These are phyloP conservation scores for Delichon dasypus DNA, from an alignment of 2,797 vertebrate species.

Conservation along the genomic window DNA sequence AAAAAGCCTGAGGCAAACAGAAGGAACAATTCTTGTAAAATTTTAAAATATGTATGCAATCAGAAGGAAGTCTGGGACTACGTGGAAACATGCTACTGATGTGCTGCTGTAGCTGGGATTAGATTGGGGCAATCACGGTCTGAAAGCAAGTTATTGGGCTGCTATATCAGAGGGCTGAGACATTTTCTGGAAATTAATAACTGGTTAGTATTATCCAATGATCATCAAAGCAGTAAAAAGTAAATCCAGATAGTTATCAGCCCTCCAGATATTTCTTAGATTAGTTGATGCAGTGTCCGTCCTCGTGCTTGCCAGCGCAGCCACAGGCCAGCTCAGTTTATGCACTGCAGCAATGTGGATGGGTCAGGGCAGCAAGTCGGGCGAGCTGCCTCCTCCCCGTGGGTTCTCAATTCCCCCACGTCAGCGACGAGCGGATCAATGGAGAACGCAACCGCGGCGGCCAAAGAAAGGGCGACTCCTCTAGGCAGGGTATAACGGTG, in stretches of 20 bases:
- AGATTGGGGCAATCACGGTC: slow-evolving; percentile 21
- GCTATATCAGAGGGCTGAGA: slow-evolving; percentile 40
- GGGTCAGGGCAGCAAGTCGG: too few species aligned
- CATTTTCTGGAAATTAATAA: slow-evolving; percentile 60
- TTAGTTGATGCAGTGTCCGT: too few species aligned
- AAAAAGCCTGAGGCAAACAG: slow-evolving; percentile 24
- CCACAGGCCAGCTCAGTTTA: too few species aligned
- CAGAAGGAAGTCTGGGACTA: slow-evolving; percentile 43
- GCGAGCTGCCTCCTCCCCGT: too few species aligned
- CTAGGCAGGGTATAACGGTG: too few species aligned
- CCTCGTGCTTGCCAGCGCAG: too few species aligned
- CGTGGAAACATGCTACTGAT: slow-evolving; percentile 24
- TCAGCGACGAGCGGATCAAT: too few species aligned
- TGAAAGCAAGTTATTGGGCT: slow-evolving; percentile 53
- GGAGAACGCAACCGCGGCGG: too few species aligned
- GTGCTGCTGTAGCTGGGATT: slow-evolving; percentile 34
- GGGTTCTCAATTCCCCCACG: too few species aligned
- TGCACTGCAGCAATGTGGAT: too few species aligned
- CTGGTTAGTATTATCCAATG: slow-evolving; percentile 24
- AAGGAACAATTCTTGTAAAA: slow-evolving; percentile 54
- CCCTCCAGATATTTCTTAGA: slow-evolving; percentile 10
- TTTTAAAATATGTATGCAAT: slow-evolving; percentile 56
- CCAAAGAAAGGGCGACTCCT: too few species aligned
- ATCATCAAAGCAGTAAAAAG: slow-evolving; percentile 49
- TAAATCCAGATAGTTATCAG: slow-evolving; percentile 45